Evolutionary conservation across 2,888 invertebrate species (phyloP).

Genomic region (Conus canariensis): DNA sequence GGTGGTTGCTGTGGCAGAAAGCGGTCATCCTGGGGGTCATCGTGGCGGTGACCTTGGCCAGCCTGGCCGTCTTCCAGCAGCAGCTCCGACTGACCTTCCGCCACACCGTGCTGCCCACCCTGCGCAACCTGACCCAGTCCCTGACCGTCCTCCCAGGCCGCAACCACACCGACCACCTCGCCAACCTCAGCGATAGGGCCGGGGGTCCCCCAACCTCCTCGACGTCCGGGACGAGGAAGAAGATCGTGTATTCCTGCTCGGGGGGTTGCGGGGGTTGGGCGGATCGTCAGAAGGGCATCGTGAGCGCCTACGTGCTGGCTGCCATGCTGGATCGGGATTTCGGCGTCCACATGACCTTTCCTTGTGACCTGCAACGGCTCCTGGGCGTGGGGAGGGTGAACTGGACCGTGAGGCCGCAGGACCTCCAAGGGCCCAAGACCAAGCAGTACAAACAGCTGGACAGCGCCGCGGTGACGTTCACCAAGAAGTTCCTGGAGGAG

Average conservation of each 20-base stretch:
- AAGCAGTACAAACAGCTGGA: background rate
- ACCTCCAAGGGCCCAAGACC: background rate
- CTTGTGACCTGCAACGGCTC: slow-evolving; percentile 46
- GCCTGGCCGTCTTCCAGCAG: background rate
- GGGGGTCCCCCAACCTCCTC: too few relatives aligned
- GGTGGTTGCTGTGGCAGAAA: background rate
- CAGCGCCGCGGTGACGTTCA: background rate
- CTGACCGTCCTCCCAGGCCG: background rate
- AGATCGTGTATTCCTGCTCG: slow-evolving; percentile 18
- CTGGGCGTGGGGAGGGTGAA: slow-evolving; percentile 26
- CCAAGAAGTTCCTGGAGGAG: background rate
- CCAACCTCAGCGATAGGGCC: background rate
- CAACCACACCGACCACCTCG: background rate
- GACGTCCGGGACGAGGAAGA: background rate
- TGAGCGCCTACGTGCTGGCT: slow-evolving; percentile 50
- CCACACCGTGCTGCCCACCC: background rate
- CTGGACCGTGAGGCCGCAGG: slow-evolving; percentile 34
- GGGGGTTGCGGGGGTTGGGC: slow-evolving; percentile 53
- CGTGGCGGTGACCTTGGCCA: background rate
- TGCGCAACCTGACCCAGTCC: background rate
- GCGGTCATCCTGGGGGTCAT: background rate
- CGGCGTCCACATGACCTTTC: slow-evolving; percentile 47
- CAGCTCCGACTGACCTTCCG: background rate
- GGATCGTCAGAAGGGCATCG: slow-evolving; percentile 53
- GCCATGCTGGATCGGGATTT: slow-evolving; percentile 47